Evolutionary conservation across 2,797 vertebrate genomes (phyloP).

Genomic region (Limosa lapponica): DNA sequence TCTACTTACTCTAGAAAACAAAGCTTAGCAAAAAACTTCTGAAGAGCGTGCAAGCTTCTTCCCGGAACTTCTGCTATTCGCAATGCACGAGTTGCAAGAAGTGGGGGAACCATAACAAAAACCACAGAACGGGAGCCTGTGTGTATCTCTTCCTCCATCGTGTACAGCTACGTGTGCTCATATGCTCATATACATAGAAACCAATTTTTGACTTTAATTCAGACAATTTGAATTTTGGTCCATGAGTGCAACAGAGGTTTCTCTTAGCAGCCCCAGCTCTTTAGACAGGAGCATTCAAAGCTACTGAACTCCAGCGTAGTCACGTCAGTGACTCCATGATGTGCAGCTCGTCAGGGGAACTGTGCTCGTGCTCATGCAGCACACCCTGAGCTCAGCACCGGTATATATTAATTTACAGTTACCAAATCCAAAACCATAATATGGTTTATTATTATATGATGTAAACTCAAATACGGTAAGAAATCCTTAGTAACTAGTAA

Average conservation of each 20-base stretch:
- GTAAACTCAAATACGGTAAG: background rate
- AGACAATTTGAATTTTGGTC: background rate
- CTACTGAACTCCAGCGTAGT: background rate
- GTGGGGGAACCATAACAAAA: accelerated
- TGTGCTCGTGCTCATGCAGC: background rate
- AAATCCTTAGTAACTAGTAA: background rate
- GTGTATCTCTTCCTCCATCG: background rate
- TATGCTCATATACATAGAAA: background rate
- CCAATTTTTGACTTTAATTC: background rate
- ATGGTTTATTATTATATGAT: background rate
- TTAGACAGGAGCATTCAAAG: background rate
- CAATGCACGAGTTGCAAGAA: background rate
- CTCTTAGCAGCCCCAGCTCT: background rate
- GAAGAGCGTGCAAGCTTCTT: background rate
- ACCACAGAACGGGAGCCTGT: background rate
- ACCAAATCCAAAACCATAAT: background rate
- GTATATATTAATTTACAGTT: background rate
- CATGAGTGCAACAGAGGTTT: background rate
- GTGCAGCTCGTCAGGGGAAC: background rate
- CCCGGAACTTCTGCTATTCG: background rate
- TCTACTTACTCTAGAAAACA: background rate
- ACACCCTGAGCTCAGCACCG: background rate
- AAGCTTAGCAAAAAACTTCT: background rate
- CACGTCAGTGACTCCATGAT: background rate
- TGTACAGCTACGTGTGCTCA: background rate